Conservation (phyloP, 2,113 vertebrate genomes). For the Dipodomys stephensi region DNA sequence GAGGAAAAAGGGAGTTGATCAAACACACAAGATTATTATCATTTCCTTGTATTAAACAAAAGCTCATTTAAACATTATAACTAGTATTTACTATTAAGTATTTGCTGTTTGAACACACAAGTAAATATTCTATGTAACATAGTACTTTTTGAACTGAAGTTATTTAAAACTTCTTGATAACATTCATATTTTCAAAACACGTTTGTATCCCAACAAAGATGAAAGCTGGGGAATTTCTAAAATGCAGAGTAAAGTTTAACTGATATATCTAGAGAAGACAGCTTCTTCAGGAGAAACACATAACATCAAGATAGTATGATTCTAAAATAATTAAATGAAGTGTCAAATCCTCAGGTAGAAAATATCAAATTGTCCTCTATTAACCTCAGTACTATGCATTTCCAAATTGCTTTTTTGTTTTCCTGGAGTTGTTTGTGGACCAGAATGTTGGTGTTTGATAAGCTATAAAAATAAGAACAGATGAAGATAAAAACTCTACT, state of each 20-base stretch:
- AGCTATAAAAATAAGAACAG: slow-evolving; percentile 48
- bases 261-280: slow-evolving; percentile 8
- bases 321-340: slow-evolving; percentile 36
- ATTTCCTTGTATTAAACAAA: slow-evolving; percentile 48
- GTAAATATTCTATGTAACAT: slow-evolving; percentile 9
- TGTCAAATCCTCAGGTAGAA: slow-evolving; percentile 33
- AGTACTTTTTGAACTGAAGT: slow-evolving; percentile 40
- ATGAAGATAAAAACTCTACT: slow-evolving; percentile 27
- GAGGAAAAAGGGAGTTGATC: slow-evolving; percentile 51
- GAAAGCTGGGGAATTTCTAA: slow-evolving; percentile 14
- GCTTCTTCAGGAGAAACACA: background rate
- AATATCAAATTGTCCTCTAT: background rate
- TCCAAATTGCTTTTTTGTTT: background rate
- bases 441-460: slow-evolving; percentile 47
- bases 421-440: slow-evolving; percentile 31
- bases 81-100: slow-evolving; percentile 18
- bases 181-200: background rate
- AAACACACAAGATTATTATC: slow-evolving; percentile 42
- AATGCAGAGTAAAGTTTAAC: background rate
- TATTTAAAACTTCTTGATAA: slow-evolving; percentile 25
- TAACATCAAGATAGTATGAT: slow-evolving; percentile 1
- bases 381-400: slow-evolving; percentile 26
- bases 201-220: background rate
- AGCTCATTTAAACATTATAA: slow-evolving; percentile 55
- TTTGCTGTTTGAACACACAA: slow-evolving; percentile 63